Base-by-base conservation (phyloP, 2,888 invertebrate genomes). In the Andrena dorsata region DNA sequence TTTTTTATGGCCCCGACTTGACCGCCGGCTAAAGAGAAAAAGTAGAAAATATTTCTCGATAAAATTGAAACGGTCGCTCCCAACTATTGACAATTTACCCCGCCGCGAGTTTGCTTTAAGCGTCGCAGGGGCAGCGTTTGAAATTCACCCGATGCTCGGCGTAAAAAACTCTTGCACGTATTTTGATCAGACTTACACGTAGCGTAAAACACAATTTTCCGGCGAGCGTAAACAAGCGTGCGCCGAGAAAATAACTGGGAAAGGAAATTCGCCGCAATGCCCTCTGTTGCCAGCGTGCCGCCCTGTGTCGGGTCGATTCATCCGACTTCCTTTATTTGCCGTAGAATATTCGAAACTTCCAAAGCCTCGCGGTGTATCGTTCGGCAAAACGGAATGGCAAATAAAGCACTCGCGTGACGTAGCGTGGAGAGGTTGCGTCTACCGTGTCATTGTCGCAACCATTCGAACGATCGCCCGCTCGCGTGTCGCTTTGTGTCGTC, bases 1-100 rank as follows among this genome's bases (percentile, higher is more conserved):
- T 76, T 71, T 60, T 60, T 60, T 58, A 51, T 71, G 16, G 2
- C 16, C 3, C 13, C 28, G 32, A 7, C 35, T 58, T 26, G 2
- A 23, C 13, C 10, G 10, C 8, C 23, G 41, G 41, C 41, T 41
- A 13, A n/a, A 41, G 30, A n/a, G 7, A 56, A 6, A 30, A 16
- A 16, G 61, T 20, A 53, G 26, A n/a, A 63, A 69, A 79, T 69
- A 61, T 72, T 73, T 47, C 49, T 32, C 76, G 23, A 73, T 73
- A 47, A 73, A 64, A 73, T 73, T 51, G 75, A 28, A 20, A 51
- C 32, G 6, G 56, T 3, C 23, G 41, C 26, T 13, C 41, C 30
- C 26, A 28, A 41, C 32, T 49, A 32, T 51, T 23, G 49, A 26
- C 70, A 26, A 76, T 76, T 58, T 32, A 35, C 51, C 16, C 28